A percentile compares a stretch with the other conserved stretches of the same genome.
Conservation (phyloP, 2,797 vertebrate species). For the Chiloscyllium punctatum region DNA sequence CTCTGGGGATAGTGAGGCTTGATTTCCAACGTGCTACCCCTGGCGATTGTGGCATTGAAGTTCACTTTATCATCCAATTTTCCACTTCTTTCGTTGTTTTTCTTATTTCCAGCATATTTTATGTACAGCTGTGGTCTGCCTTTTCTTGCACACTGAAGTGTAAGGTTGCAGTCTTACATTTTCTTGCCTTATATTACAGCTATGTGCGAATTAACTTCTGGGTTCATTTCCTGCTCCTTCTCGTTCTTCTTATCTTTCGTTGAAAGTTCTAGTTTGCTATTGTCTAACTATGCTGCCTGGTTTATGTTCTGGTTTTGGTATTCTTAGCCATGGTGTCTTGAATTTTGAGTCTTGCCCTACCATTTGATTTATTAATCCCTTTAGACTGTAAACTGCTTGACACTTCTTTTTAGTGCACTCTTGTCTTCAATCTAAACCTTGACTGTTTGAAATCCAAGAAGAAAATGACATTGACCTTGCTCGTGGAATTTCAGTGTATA, state of each 20-base stretch:
- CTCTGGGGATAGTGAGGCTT: too few relatives aligned
- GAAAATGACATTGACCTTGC: too few relatives aligned
- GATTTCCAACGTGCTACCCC: too few relatives aligned
- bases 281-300: not conserved
- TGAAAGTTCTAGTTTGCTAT: not conserved
- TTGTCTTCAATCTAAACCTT: not conserved
- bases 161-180: too few relatives aligned
- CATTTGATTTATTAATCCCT: not conserved
- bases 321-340: not conserved
- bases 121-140: too few relatives aligned
- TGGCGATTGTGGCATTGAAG: not conserved
- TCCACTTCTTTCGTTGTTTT: not conserved
- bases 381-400: not conserved
- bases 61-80: not conserved
- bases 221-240: not conserved
- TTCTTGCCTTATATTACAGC: not conserved
- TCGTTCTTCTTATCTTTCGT: not conserved
- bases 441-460: too few relatives aligned
- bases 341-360: not conserved
- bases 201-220: not conserved
- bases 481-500: too few relatives aligned
- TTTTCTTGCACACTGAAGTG: too few relatives aligned
- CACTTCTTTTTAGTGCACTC: not conserved
- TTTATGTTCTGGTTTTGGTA: not conserved
- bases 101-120: not conserved